Percentiles rank a stretch among this genome's conserved stretches.
Conservation (phyloP, 2,888 invertebrate genomes). For the Listrodromus nycthemerus region DNA sequence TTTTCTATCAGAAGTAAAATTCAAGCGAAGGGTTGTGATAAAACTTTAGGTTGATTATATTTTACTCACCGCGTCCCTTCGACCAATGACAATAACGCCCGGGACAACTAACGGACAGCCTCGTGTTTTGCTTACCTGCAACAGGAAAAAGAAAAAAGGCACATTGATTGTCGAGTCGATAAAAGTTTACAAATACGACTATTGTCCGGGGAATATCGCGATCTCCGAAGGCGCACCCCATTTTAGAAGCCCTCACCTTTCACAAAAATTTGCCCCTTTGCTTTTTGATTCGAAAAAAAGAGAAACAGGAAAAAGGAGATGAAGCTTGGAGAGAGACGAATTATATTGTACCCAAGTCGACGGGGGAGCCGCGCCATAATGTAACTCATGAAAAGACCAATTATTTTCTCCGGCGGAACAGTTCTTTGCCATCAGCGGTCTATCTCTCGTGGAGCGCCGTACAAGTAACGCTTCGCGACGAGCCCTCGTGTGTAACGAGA, state of each 20-base stretch:
- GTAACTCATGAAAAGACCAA: constrained; percentile 42
- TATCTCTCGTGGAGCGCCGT: constrained; percentile 14
- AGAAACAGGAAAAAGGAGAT: neutral
- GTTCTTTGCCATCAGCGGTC: constrained; percentile 21
- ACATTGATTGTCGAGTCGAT: constrained; percentile 46
- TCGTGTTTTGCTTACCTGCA: constrained; percentile 64
- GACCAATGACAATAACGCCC: neutral
- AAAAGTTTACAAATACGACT: constrained; percentile 44
- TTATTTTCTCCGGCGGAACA: constrained; percentile 33
- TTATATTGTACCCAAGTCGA: constrained; percentile 22
- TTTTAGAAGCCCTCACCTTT: constrained; percentile 20
- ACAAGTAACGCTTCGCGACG: constrained; percentile 35
- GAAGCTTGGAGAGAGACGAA: constrained; percentile 32
- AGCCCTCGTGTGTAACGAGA: constrained; percentile 38
- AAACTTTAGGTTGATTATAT: neutral
- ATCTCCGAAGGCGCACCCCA: constrained; percentile 15
- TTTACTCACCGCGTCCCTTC: constrained; percentile 37
- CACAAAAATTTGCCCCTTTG: constrained; percentile 31
- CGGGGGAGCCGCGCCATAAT: constrained; percentile 28
- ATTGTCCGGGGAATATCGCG: constrained; percentile 11
- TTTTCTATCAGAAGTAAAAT: neutral
- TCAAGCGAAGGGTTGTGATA: neutral
- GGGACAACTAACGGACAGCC: constrained; percentile 24
- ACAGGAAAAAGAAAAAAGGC: constrained; percentile 49
- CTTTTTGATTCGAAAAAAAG: constrained; percentile 15